These are phyloP conservation scores for Megalops atlanticus DNA, from an alignment of 2,113 vertebrate species.

Conservation along the genomic window DNA sequence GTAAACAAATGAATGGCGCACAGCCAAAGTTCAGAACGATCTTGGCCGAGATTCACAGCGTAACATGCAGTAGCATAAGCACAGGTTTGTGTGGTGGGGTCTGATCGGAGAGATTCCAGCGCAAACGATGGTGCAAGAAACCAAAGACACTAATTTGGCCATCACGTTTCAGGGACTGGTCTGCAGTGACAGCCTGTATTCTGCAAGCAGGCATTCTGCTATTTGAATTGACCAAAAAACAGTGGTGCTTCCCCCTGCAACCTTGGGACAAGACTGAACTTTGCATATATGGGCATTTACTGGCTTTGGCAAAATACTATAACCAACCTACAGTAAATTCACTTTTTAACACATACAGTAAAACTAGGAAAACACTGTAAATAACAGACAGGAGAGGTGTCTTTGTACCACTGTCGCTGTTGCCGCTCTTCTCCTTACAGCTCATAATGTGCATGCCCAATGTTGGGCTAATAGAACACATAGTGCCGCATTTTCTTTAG, in stretches of 20 bases:
- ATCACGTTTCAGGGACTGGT: too few relatives aligned
- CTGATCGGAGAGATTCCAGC: too few relatives aligned
- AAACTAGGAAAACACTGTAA: not conserved
- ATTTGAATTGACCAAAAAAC: not conserved
- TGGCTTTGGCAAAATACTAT: not conserved
- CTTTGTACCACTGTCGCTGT: too few relatives aligned
- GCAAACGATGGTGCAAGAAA: too few relatives aligned
- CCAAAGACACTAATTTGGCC: too few relatives aligned
- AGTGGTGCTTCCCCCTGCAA: not conserved
- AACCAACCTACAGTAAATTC: not conserved
- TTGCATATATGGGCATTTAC: not conserved
- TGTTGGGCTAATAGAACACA: not conserved
- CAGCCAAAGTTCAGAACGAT: too few relatives aligned
- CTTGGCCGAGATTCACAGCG: too few relatives aligned
- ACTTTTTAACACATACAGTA: not conserved
- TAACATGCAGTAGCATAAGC: too few relatives aligned
- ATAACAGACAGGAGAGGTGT: not conserved
- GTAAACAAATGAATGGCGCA: not conserved
- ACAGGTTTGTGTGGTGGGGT: too few relatives aligned
- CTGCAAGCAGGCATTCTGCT: too few relatives aligned
- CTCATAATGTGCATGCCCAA: not conserved
- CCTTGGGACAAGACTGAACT: not conserved
- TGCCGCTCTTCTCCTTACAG: not conserved
- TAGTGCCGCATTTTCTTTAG: not conserved
- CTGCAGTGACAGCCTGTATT: too few relatives aligned